Evolutionary conservation across 2,797 vertebrate genomes (phyloP).

Genomic region (Galagoides demidoff): DNA sequence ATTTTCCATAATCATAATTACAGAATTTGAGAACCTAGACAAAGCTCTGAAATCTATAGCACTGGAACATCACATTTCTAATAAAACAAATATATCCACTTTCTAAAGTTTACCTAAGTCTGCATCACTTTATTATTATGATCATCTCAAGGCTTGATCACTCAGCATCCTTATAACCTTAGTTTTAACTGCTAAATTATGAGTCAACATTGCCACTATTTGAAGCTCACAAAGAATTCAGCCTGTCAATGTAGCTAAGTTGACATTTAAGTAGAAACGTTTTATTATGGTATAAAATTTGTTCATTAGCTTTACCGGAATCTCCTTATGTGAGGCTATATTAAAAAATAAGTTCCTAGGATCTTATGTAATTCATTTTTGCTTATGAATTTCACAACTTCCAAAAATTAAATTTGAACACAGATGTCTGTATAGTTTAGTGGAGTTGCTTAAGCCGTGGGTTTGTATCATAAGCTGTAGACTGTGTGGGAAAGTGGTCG

Average conservation of each 20-base stretch:
- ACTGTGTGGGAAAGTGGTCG: background rate
- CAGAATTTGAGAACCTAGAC: background rate
- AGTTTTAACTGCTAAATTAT: slow-evolving; percentile 49
- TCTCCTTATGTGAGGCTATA: background rate
- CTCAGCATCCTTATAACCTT: background rate
- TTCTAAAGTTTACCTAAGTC: slow-evolving; percentile 17
- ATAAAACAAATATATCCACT: background rate
- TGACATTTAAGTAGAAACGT: slow-evolving; percentile 35
- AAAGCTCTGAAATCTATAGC: background rate
- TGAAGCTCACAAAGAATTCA: slow-evolving; percentile 4
- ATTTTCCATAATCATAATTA: background rate
- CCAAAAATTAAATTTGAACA: background rate
- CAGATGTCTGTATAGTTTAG: background rate
- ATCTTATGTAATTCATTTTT: slow-evolving; percentile 42
- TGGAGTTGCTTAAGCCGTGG: background rate
- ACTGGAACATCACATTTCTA: background rate
- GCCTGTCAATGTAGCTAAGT: slow-evolving; percentile 25
- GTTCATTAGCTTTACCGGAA: slow-evolving; percentile 46
- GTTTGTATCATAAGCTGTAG: background rate
- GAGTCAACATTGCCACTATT: slow-evolving; percentile 13
- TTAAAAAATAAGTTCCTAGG: background rate
- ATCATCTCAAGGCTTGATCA: slow-evolving; percentile 20
- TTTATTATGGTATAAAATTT: slow-evolving; percentile 34
- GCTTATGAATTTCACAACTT: slow-evolving; percentile 7
- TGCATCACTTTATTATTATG: slow-evolving; percentile 28